Evolutionary conservation across 2,797 vertebrate species (phyloP).

Genomic region (Sitta carolinensis): DNA sequence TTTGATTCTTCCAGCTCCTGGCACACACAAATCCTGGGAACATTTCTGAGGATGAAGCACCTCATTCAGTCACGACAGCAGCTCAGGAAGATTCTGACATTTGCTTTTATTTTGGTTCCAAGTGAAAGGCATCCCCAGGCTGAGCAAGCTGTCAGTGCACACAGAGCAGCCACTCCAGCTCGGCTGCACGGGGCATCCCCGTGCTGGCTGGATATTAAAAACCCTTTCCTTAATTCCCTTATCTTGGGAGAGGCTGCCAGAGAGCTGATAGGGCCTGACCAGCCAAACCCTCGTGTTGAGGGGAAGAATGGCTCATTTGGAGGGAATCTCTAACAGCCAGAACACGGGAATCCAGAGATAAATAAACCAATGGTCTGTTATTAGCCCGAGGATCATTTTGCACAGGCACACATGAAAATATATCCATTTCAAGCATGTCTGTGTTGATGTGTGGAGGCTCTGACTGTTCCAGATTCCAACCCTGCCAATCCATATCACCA

Average conservation of each 20-base stretch:
- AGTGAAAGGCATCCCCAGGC: slow-evolving; percentile 12
- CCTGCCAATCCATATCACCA: neutral
- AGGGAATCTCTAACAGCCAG: neutral
- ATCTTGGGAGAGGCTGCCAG: neutral
- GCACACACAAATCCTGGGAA: neutral
- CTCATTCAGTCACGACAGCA: neutral
- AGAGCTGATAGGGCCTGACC: neutral
- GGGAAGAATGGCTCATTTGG: neutral
- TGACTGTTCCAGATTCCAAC: neutral
- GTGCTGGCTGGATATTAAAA: neutral
- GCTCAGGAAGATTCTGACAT: neutral
- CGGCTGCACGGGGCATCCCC: neutral
- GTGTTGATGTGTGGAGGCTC: neutral
- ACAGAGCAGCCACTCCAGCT: neutral
- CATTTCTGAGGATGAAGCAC: neutral
- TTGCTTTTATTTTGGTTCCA: neutral
- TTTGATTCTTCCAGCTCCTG: neutral
- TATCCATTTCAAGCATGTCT: fast-evolving
- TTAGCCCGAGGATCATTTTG: neutral
- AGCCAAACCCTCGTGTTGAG: neutral
- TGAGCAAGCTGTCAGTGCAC: slow-evolving; percentile 22
- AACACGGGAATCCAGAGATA: neutral
- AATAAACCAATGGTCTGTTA: neutral
- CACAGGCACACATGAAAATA: neutral
- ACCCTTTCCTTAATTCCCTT: neutral